Conservation (phyloP, 1,140 invertebrate species). For the Bemisia tabaci region DNA sequence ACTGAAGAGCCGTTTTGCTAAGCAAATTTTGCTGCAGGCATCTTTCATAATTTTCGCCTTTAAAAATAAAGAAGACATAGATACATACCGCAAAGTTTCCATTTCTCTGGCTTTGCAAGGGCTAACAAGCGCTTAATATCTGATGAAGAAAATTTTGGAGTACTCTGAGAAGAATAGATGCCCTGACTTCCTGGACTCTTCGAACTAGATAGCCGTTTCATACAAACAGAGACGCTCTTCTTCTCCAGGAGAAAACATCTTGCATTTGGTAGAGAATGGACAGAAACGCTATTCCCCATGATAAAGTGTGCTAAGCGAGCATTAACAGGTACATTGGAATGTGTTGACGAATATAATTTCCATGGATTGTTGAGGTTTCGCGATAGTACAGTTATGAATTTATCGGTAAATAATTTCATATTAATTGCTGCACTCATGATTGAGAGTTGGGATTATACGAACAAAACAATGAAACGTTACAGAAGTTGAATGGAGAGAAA, state of each 20-base stretch:
- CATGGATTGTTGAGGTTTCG: not conserved
- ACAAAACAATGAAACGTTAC: too few relatives aligned
- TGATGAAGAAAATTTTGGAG: not conserved
- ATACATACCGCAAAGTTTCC: constrained; percentile 34
- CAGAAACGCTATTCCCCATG: not conserved
- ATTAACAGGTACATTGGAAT: not conserved
- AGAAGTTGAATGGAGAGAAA: too few relatives aligned
- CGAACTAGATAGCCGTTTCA: not conserved
- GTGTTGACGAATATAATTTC: not conserved
- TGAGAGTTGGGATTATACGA: not conserved
- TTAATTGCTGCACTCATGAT: not conserved
- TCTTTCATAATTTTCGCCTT: too few relatives aligned
- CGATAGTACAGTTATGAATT: not conserved
- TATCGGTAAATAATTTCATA: not conserved
- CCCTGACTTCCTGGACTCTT: not conserved
- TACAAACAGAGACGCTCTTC: not conserved
- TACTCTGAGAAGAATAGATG: not conserved
- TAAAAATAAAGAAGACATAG: not conserved
- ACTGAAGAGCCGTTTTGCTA: too few relatives aligned
- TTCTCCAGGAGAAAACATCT: not conserved
- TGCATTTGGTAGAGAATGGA: not conserved
- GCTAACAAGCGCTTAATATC: constrained; percentile 45
- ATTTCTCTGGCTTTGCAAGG: constrained; percentile 56
- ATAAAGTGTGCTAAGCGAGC: not conserved
- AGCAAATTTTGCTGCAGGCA: too few relatives aligned